Evolutionary conservation across 2,888 invertebrate genomes (phyloP), one percentile per base, ranked within the genome.

Genomic region (Nowickia ferox): DNA sequence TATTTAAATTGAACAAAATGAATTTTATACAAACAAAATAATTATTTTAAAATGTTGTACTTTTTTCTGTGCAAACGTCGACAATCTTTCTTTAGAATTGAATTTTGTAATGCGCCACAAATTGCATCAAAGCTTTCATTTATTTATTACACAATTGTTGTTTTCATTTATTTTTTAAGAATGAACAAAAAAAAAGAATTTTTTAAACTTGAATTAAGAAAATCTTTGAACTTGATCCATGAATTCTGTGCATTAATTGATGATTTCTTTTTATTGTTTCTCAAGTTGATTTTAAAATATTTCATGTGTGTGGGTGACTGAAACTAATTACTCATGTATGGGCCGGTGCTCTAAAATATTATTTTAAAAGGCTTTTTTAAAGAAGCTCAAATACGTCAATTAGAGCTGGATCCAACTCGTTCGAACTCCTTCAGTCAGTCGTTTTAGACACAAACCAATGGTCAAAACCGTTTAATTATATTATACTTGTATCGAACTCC

Each of bases 211-310:
- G 63, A 46, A 72, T 66, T 83, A 44, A 53, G 66, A 83, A 72
- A 59, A 11, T 59, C 83, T 72, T 78, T 83, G 83, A 83, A 83
- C 83, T 83, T 83, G 83, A 68, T 57, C 51, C 74, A 75, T 68
- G 81, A 75, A 51, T 68, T 72, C n/a, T 30, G 22, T 44, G 51
- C 68, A 66, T 30, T 81, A 51, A 80, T 80, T 65, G 65, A 80
- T 80, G 57, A 30, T 6, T 15, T 53, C 4, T 48, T 72, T 80
- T 72, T 59, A 80, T 65, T 71, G 17, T 51, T 17, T n/a, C 30
- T 61, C 38, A 82, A 76, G 69, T 17, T 19, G 11, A 15, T 42
- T 59, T 75, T 53, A n/a, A 15, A 71, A 59, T 4, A 22, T 9
- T 17, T 48, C 1, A 15, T n/a, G 22, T 38, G 44, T 63, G 6